Percentiles rank a stretch among this genome's conserved stretches.
Evolutionary conservation across 2,113 vertebrate species (phyloP).

Genomic region (Gymnobelideus leadbeateri): DNA sequence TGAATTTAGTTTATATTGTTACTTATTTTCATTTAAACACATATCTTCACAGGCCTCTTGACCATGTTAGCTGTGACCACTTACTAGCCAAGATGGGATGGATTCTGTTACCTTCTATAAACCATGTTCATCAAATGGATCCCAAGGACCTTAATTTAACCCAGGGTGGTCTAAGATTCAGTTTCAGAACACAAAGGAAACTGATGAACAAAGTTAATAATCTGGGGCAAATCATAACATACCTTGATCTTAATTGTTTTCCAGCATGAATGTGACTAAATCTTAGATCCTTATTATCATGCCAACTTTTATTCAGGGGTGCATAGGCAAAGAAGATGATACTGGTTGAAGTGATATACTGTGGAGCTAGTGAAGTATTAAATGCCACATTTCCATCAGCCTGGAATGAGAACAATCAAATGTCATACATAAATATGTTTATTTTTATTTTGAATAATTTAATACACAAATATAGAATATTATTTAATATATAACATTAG

Average conservation of each 20-base stretch:
- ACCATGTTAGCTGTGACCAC: no score
- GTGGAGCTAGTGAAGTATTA: conserved; percentile 54
- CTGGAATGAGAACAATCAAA: not conserved
- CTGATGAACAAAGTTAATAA: not conserved
- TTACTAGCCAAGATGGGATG: no score
- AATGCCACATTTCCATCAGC: conserved; percentile 57
- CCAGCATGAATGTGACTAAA: not conserved
- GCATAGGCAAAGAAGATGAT: conserved; percentile 67
- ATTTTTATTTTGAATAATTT: not conserved
- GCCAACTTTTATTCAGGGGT: not conserved
- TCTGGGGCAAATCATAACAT: not conserved
- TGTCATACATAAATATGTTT: not conserved
- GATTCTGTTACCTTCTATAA: not conserved
- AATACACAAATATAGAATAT: not conserved
- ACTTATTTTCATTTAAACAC: no score
- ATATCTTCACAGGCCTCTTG: no score
- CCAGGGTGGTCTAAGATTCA: no score
- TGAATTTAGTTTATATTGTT: no score
- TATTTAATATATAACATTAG: not conserved
- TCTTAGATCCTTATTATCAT: not conserved
- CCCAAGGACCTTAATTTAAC: not conserved
- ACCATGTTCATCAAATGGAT: not conserved
- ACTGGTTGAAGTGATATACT: conserved; percentile 30
- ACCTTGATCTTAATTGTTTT: not conserved
- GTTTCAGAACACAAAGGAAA: no score